phyloP scores from a whole-genome alignment of 2,113 vertebrate species.

The Ariopsis seemanni region DNA sequence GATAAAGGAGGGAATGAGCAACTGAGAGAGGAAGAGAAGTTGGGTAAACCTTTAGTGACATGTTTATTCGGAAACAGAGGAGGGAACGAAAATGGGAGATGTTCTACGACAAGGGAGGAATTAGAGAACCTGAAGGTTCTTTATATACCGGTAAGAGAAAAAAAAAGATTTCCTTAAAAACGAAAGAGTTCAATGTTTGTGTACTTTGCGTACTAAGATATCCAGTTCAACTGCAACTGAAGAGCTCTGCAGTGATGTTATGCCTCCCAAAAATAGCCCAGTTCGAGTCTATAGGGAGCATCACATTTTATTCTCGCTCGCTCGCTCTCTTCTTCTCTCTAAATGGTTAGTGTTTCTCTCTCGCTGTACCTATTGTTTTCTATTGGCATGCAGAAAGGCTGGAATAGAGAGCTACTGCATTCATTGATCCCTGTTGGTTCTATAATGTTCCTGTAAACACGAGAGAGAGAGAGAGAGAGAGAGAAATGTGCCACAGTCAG shows the following conservation, averaged over 20 bases:
- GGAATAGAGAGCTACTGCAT: conserved; percentile 13
- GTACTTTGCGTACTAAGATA: background rate
- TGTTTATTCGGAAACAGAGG: background rate
- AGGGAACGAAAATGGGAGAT: background rate
- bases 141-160: background rate
- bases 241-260: conserved; percentile 47
- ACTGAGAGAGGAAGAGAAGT: background rate
- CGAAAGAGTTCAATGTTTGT: background rate
- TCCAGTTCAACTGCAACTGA: conserved; percentile 20
- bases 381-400: background rate
- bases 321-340: conserved; percentile 5
- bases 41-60: background rate
- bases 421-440: conserved; percentile 34
- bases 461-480: background rate
- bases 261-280: conserved; percentile 34
- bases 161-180: background rate
- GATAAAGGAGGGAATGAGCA: background rate
- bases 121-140: background rate
- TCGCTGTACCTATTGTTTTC: conserved; percentile 30
- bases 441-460: conserved; percentile 31
- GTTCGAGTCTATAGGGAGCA: conserved; percentile 37
- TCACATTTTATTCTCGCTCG: conserved; percentile 30
- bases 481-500: conserved; percentile 41
- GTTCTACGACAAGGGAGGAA: background rate
- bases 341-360: conserved; percentile 10